Evolutionary conservation across 2,888 invertebrate genomes (phyloP), one percentile per base, ranked within the genome.

Genomic region (Himalopsyche japonica): DNA sequence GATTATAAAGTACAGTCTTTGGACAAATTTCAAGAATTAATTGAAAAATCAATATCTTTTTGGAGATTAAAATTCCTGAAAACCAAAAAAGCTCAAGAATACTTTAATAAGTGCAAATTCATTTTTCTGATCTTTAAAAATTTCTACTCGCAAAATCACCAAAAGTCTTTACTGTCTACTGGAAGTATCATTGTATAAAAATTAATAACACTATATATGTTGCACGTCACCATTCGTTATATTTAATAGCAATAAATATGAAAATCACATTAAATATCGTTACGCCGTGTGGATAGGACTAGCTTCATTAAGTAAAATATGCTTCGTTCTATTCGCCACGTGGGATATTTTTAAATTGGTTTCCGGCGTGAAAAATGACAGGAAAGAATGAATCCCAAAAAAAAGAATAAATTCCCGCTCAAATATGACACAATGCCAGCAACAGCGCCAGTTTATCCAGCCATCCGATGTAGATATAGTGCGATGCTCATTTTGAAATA

Each of bases 311-410:
- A n/a, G 6, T 57, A 57, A 20, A 57, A 57, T 20, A 20, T 57
- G 57, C 1, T 57, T 20, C 57, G 20, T 57, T 15, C 20, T 20
- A 20, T 57, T 57, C 79, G 27, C 37, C 79, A 20, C 57, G 57
- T 24, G 57, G 57, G 20, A 57, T 57, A 24, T 57, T 57, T 57
- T 48, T 79, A 79, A 79, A 79, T 79, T 79, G 79, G 79, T 79
- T 79, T 79, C 48, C 32, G 27, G 49, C 24, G 18, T 79, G 49
- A 79, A 79, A 79, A 79, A 79, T 49, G 79, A 49, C 79, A 15
- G 27, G 2, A 32, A 30, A 79, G 48, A 79, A 79, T 76, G 76
- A 32, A 76, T 76, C 5, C 32, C 30, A 76, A 30, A 34, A 32
- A 15, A 57, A 57, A 57, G 6, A 57, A 57, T 57, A 2, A 57